These are phyloP conservation scores for Melopsittacus undulatus DNA, from an alignment of 2,797 vertebrate species.

Conservation along the genomic window DNA sequence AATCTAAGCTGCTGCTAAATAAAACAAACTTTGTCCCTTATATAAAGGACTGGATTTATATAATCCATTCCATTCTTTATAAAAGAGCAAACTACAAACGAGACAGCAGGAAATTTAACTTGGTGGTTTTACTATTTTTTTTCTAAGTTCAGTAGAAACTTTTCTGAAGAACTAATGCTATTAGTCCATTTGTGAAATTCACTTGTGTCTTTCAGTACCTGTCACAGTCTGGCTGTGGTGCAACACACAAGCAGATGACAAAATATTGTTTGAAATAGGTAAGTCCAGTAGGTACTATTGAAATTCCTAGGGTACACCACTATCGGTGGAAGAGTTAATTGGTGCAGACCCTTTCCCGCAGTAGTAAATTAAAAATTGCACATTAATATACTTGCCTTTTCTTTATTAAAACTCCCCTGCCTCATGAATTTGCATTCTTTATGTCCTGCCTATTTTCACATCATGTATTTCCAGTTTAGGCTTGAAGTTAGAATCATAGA, in stretches of 20 bases:
- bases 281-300: background rate
- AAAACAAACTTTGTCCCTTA: background rate
- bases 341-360: background rate
- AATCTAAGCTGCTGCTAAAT: background rate
- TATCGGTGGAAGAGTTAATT: background rate
- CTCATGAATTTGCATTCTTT: background rate
- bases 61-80: background rate
- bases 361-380: background rate
- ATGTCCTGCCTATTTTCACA: background rate
- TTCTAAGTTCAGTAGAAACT: background rate
- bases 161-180: background rate
- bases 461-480: background rate
- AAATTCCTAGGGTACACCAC: background rate
- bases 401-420: background rate
- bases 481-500: background rate
- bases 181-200: background rate
- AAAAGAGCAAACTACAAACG: background rate
- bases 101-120: background rate
- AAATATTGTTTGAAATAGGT: background rate
- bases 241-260: background rate
- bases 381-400: background rate
- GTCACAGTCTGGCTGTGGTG: background rate
- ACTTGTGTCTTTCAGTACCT: background rate
- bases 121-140: background rate
- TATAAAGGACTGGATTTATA: background rate